These are phyloP conservation scores for Drosophila histrio DNA, from an alignment of 2,888 invertebrate species.

Conservation along the genomic window DNA sequence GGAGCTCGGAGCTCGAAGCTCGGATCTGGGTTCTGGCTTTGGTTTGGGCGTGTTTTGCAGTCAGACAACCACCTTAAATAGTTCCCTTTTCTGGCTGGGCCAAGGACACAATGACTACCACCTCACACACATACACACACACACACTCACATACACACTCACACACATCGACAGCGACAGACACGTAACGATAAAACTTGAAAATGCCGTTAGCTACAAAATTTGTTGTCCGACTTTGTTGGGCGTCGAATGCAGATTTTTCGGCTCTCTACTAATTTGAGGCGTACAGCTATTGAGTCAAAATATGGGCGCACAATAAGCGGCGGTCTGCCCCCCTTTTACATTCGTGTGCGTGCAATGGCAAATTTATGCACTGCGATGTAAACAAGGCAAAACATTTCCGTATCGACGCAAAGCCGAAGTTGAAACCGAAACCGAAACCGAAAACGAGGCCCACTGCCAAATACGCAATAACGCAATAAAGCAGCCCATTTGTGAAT, in stretches of 20 bases:
- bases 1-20: not conserved
- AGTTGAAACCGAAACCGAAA: constrained; percentile 1
- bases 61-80: constrained; percentile 14
- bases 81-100: constrained; percentile 58
- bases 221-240: constrained; percentile 71
- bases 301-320: constrained; percentile 52
- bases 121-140: constrained; percentile 1
- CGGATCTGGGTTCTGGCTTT: not conserved
- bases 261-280: constrained; percentile 65
- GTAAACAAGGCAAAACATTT: constrained; percentile 80
- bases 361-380: constrained; percentile 78
- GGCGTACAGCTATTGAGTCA: constrained; percentile 50
- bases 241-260: constrained; percentile 63
- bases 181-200: constrained; percentile 75
- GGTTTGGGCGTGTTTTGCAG: constrained; percentile 32
- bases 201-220: constrained; percentile 81
- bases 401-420: constrained; percentile 45
- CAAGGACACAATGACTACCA: constrained; percentile 61
- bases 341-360: constrained; percentile 70
- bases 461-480: constrained; percentile 29
- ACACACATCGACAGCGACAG: constrained; percentile 6
- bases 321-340: not conserved
- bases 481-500: constrained; percentile 66
- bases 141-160: constrained; percentile 16
- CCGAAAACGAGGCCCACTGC: constrained; percentile 8